Evolutionary conservation across 1,140 invertebrate species (phyloP).

Genomic region (Prorops nasuta): DNA sequence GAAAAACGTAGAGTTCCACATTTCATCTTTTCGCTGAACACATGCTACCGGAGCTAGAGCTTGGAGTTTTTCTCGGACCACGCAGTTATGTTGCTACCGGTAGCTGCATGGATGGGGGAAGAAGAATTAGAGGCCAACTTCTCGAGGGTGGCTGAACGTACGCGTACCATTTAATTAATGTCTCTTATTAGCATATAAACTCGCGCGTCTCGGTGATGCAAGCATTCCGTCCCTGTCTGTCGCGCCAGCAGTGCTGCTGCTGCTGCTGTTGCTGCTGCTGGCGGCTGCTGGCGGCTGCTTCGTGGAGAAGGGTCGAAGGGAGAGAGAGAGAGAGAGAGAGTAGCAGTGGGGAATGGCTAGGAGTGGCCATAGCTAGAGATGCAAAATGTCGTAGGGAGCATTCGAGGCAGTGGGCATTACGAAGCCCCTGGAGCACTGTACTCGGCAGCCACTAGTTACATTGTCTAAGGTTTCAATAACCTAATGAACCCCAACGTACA

Average conservation of each 20-base stretch:
- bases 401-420: conserved; percentile 35
- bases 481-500: conserved; percentile 40
- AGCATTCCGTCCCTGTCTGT: conserved; percentile 16
- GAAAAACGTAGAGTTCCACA: too few relatives aligned
- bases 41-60: too few relatives aligned
- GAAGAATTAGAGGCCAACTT: neutral
- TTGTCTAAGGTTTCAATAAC: conserved; percentile 52
- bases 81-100: too few relatives aligned
- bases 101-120: too few relatives aligned
- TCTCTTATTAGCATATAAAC: conserved; percentile 40
- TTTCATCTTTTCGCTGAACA: too few relatives aligned
- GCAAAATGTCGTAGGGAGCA: conserved; percentile 31
- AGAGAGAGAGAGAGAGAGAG: neutral
- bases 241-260: conserved; percentile 5
- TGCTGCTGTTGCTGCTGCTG: too few relatives aligned
- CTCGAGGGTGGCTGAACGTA: conserved; percentile 11
- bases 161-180: conserved; percentile 39
- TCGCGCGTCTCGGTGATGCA: conserved; percentile 28
- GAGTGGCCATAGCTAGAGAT: too few relatives aligned
- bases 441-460: conserved; percentile 36
- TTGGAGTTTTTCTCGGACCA: too few relatives aligned
- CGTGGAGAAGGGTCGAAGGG: neutral
- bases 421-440: conserved; percentile 44
- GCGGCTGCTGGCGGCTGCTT: too few relatives aligned
- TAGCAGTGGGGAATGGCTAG: neutral